Conservation (phyloP, 2,888 invertebrate genomes). For the Arenicola marina region DNA sequence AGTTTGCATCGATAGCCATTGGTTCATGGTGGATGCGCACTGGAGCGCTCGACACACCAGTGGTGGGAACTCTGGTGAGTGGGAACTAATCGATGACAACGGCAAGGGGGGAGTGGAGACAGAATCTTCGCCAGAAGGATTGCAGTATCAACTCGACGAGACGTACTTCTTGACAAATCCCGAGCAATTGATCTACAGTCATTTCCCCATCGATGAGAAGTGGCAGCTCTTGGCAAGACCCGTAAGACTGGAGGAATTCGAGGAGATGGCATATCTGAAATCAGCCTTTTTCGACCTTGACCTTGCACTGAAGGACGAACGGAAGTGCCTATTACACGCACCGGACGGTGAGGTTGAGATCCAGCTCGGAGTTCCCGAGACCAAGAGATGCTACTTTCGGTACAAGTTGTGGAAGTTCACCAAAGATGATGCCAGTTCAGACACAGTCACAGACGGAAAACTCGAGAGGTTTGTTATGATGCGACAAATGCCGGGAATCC, state of each 20-base stretch:
- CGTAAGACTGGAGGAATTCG: conserved; percentile 2
- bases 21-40: conserved; percentile 8
- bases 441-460: background rate
- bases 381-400: background rate
- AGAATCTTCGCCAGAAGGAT: no score
- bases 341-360: conserved; percentile 4
- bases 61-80: conserved; percentile 4
- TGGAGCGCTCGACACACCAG: conserved; percentile 7
- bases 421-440: background rate
- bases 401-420: background rate
- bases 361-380: background rate
- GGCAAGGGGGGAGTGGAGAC: conserved; percentile 5
- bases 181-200: conserved; percentile 11
- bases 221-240: conserved; percentile 14
- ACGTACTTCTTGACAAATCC: conserved; percentile 14
- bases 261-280: conserved; percentile 11
- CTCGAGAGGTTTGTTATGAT: background rate
- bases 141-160: conserved; percentile 6
- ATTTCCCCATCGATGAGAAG: conserved; percentile 7
- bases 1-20: conserved; percentile 5
- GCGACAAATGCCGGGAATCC: background rate
- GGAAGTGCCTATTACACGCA: conserved; percentile 3
- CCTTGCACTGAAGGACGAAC: background rate
- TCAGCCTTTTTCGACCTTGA: conserved; percentile 12
- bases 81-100: conserved; percentile 9